Conservation (phyloP, 2,113 vertebrate species). For the Xiphias gladius region DNA sequence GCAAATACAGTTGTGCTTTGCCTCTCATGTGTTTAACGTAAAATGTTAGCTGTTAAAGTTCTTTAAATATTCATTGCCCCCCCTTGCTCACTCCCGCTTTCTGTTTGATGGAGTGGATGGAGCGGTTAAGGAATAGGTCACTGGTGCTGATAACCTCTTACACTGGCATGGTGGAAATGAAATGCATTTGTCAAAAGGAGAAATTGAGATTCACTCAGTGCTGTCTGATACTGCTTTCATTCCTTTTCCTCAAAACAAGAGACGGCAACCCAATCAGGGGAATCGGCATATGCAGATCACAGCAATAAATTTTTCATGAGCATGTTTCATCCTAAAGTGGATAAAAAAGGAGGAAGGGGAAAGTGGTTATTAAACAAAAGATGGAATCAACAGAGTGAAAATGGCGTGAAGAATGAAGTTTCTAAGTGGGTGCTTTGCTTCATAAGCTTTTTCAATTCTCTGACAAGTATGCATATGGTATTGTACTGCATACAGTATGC, state of each 20-base stretch:
- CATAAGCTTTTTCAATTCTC: constrained; percentile 67
- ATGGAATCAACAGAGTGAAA: constrained; percentile 77
- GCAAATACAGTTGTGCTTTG: constrained; percentile 40
- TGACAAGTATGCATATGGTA: constrained; percentile 61
- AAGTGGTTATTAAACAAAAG: constrained; percentile 79
- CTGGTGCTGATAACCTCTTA: constrained; percentile 63
- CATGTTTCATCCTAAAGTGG: constrained; percentile 69
- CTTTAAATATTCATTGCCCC: constrained; percentile 77
- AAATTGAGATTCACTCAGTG: constrained; percentile 69
- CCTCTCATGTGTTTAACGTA: constrained; percentile 65
- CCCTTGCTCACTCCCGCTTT: constrained; percentile 35
- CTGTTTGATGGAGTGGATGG: constrained; percentile 60
- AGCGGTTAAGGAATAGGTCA: constrained; percentile 54
- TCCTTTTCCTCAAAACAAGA: constrained; percentile 68
- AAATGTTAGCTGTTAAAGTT: constrained; percentile 76
- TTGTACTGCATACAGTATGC: constrained; percentile 41
- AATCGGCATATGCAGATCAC: constrained; percentile 82
- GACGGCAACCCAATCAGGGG: constrained; percentile 73
- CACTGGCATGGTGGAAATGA: constrained; percentile 56
- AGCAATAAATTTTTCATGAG: constrained; percentile 82
- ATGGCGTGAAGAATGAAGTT: constrained; percentile 65
- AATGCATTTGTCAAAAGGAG: constrained; percentile 69
- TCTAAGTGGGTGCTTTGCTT: constrained; percentile 77
- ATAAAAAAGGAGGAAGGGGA: constrained; percentile 59
- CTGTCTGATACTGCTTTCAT: constrained; percentile 65